Base-by-base conservation (phyloP, 2,113 vertebrate genomes). In the Cynopterus brachyotis region DNA sequence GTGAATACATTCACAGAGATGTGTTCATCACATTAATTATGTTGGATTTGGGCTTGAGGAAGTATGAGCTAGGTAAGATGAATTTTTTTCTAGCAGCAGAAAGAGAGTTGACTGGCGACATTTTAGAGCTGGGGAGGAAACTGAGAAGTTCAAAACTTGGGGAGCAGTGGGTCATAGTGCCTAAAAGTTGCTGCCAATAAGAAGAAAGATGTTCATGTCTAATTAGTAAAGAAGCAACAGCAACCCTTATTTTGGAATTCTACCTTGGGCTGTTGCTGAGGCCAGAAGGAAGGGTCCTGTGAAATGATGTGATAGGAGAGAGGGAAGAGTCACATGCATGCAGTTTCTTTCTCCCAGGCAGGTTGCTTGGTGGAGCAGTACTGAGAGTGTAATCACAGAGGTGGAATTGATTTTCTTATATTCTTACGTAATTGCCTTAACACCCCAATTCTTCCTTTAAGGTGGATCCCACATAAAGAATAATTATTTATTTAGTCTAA, bases 401-500 rank as follows among this genome's bases (percentile, higher is more conserved):
- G 60, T 82, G 67, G 30, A 72, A 76, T 88, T 75, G 47, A 67
- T 67, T 94, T 86, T 85, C 69, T 73, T 72, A 5, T 45, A n/a
- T 73, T 62, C 93, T 90, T 73, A 72, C n/a, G 13, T 94, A 78
- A 86, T 72, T 89, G 72, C 83, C 83, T 70, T 80, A 88, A 81
- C 42, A 95, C 67, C n/a, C 35, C 28, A 92, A 37, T 86, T 91
- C 92, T 96, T 84, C 87, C 86, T 96, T 45, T 90, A 94, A 97
- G 97, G 92, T 95, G 96, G 83, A 94, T 81, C 91, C 70, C 59
- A 30, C 13, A 6, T 72, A 53, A 95, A 94, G 30, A 96, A 92
- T 87, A 95, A 90, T 93, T 79, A 96, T 85, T 95, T 96, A 80
- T 90, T 96, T 93, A 32, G 37, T 57, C 67, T 98, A 97, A 96